These are phyloP conservation scores for Hirudinaria manillensis DNA, from an alignment of 2,888 invertebrate species.

Conservation along the genomic window DNA sequence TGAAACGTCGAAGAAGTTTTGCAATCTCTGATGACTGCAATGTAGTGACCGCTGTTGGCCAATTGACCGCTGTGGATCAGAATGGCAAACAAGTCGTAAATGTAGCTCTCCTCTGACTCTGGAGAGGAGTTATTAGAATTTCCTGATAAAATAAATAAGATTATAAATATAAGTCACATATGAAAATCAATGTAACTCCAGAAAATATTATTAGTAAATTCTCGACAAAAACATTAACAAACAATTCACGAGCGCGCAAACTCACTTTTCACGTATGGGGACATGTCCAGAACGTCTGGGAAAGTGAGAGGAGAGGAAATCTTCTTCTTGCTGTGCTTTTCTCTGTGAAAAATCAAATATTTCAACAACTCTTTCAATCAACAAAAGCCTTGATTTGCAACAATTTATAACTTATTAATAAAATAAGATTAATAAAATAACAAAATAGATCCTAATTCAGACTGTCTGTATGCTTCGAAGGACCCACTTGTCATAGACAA, in stretches of 20 bases:
- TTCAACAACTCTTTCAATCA: not conserved
- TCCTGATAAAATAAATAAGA: not conserved
- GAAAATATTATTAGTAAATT: not conserved
- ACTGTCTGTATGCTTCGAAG: not conserved
- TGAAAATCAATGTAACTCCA: not conserved
- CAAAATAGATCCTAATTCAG: too few relatives aligned
- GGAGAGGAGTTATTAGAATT: conserved; percentile 4
- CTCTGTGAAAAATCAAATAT: conserved; percentile 48
- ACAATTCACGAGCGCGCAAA: not conserved
- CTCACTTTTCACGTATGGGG: conserved; percentile 38
- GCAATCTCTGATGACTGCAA: conserved; percentile 60
- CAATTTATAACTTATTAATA: too few relatives aligned
- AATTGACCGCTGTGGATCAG: conserved; percentile 64
- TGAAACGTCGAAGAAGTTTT: conserved; percentile 61
- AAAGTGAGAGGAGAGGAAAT: conserved; percentile 61
- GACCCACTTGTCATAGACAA: conserved; percentile 61
- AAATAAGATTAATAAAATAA: too few relatives aligned
- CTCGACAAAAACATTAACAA: not conserved
- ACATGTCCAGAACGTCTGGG: conserved; percentile 62
- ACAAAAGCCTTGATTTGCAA: not conserved
- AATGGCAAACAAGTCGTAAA: conserved; percentile 63
- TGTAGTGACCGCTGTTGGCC: conserved; percentile 66
- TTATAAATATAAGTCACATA: not conserved
- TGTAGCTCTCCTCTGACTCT: conserved; percentile 34
- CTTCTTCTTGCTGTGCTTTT: conserved; percentile 62